Base-by-base conservation (phyloP, 2,888 invertebrate genomes). In the Rotaria socialis region DNA sequence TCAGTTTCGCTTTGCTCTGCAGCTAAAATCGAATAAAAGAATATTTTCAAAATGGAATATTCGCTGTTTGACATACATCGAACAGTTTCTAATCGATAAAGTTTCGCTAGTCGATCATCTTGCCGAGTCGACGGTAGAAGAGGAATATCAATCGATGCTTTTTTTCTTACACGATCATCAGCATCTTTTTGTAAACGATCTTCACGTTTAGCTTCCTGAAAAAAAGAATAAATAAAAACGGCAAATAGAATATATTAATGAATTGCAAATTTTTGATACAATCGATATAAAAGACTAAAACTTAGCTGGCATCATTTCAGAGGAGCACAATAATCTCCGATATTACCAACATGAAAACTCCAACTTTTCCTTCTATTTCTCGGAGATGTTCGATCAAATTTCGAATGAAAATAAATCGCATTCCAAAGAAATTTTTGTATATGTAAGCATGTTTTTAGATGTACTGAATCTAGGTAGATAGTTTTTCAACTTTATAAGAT, bases 91-190 rank as follows among this genome's bases (percentile, higher is more conserved):
- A 47, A 80, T 80, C 47, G 43, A 80, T 80, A 80, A 3, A 43
- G 43, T 80, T 80, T 43, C 7, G 47, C 47, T 47, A 80, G 47
- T 47, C 80, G 80, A n/a, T 80, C 80, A 80, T 80, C 80, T 80
- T 80, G 47, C n/a, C 8, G 24, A 80, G 4, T 80, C 0, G 80
- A 1, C 10, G 80, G 80, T 24, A 80, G 10, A 8, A 80, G n/a
- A 10, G 80, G 80, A 47, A 80, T 80, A n/a, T 47, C 47, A n/a
- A 80, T 47, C 2, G 80, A 80, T 47, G 80, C 80, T 80, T 80
- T 80, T n/a, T 47, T 43, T n/a, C 43, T 24, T 80, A 80, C 24
- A 47, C 8, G 1, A 80, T 80, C 80, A 80, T 80, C 80, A 11
- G 22, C 47, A 22, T 80, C 80, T 80, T 80, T 80, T n/a, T 80